Percentiles rank a stretch among this genome's conserved stretches.
Evolutionary conservation across 1,140 invertebrate species (phyloP).

Genomic region (Patella vulgata): DNA sequence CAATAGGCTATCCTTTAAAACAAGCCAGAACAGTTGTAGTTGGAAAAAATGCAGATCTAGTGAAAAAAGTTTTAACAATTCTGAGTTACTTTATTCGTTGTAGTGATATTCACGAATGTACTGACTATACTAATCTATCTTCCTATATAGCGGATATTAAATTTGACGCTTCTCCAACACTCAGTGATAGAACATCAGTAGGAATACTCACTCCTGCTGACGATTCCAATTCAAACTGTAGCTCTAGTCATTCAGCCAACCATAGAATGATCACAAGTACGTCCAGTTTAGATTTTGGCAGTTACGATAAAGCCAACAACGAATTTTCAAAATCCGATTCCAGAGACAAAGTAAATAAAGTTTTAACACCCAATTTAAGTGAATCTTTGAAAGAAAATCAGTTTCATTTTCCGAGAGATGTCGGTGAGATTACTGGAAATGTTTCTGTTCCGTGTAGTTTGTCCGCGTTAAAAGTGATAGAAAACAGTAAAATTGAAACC

Average conservation of each 20-base stretch:
- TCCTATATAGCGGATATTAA: conserved; percentile 41
- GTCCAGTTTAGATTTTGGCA: too few species aligned
- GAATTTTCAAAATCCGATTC: too few species aligned
- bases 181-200: conserved; percentile 36
- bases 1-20: conserved; percentile 79
- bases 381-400: too few species aligned
- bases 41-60: conserved; percentile 74
- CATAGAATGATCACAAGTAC: too few species aligned
- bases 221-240: conserved; percentile 1
- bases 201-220: conserved; percentile 14
- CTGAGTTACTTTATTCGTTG: conserved; percentile 87
- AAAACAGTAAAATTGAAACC: conserved; percentile 38
- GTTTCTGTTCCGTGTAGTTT: conserved; percentile 25
- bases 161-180: conserved; percentile 34
- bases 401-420: too few species aligned
- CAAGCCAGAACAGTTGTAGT: conserved; percentile 82
- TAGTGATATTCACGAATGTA: conserved; percentile 73
- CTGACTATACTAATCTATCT: conserved; percentile 38
- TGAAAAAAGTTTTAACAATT: conserved; percentile 70
- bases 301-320: too few species aligned
- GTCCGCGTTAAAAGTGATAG: conserved; percentile 33
- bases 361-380: too few species aligned
- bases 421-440: too few species aligned
- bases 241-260: too few species aligned
- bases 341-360: too few species aligned